Conservation (phyloP, 2,113 vertebrate genomes). For the Shinisaurus crocodilurus region DNA sequence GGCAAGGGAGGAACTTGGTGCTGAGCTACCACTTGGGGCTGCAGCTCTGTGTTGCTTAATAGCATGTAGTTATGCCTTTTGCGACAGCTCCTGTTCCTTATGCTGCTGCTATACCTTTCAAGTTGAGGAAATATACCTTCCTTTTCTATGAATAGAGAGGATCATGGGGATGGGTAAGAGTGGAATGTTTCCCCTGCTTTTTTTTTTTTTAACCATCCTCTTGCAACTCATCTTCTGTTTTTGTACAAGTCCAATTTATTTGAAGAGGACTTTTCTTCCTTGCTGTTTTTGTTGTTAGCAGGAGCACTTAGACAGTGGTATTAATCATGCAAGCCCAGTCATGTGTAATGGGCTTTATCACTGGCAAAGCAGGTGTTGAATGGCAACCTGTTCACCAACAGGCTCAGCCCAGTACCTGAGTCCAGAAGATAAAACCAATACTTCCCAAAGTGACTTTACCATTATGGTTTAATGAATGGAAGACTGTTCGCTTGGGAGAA, state of each 20-base stretch:
- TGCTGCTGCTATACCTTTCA: not conserved
- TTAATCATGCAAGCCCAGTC: conserved; percentile 81
- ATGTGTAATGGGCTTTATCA: conserved; percentile 82
- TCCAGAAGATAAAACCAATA: conserved; percentile 75
- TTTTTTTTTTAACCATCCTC: not conserved
- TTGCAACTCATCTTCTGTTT: conserved; percentile 40
- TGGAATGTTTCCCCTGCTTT: not conserved
- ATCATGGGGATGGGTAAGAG: not conserved
- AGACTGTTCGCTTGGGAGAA: conserved; percentile 78
- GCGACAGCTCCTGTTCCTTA: not conserved
- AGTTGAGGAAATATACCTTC: not conserved
- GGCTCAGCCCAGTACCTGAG: conserved; percentile 71
- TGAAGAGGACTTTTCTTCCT: conserved; percentile 32
- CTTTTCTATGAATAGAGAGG: not conserved
- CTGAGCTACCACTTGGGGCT: not conserved
- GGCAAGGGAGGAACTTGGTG: not conserved
- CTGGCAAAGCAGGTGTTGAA: conserved; percentile 75
- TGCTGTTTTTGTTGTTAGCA: conserved; percentile 72
- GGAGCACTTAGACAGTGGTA: conserved; percentile 73
- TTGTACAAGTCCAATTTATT: conserved; percentile 58
- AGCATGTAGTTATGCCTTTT: not conserved
- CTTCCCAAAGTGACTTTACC: conserved; percentile 69
- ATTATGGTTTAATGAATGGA: conserved; percentile 76
- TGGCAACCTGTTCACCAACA: conserved; percentile 68
- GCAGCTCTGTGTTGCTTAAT: not conserved